phyloP scores from a whole-genome alignment of 2,888 invertebrate genomes.

The Ellobium chinense region DNA sequence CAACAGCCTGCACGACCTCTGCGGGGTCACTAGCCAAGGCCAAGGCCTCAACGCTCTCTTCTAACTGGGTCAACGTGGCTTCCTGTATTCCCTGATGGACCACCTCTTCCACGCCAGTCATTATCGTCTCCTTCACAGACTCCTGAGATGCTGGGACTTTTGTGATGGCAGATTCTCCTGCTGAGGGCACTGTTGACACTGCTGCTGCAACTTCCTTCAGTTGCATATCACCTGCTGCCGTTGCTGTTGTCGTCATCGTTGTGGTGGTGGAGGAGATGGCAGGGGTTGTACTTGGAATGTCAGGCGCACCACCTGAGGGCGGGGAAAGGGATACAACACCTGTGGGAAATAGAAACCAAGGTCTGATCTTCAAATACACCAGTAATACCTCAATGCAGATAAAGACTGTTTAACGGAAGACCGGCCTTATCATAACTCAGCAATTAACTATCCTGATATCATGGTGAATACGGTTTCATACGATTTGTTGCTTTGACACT shows the following conservation, averaged over 20 bases:
- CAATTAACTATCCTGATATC: too few species aligned
- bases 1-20: neutral
- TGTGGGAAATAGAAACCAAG: too few species aligned
- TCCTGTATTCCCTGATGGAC: constrained; percentile 38
- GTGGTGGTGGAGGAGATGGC: neutral
- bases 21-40: neutral
- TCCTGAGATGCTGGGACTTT: too few species aligned
- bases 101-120: neutral
- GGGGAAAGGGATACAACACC: neutral
- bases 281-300: neutral
- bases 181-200: neutral
- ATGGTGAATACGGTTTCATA: too few species aligned
- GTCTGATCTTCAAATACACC: too few species aligned
- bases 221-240: neutral
- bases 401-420: too few species aligned
- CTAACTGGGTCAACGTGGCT: constrained; percentile 21
- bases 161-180: too few species aligned
- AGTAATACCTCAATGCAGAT: too few species aligned
- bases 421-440: too few species aligned
- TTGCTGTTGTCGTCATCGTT: neutral
- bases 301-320: neutral
- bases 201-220: neutral
- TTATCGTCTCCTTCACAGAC: too few species aligned
- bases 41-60: constrained; percentile 30
- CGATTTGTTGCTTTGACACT: too few species aligned